These are phyloP conservation scores for Eclectus roratus DNA, from an alignment of 2,113 vertebrate species.

Conservation along the genomic window DNA sequence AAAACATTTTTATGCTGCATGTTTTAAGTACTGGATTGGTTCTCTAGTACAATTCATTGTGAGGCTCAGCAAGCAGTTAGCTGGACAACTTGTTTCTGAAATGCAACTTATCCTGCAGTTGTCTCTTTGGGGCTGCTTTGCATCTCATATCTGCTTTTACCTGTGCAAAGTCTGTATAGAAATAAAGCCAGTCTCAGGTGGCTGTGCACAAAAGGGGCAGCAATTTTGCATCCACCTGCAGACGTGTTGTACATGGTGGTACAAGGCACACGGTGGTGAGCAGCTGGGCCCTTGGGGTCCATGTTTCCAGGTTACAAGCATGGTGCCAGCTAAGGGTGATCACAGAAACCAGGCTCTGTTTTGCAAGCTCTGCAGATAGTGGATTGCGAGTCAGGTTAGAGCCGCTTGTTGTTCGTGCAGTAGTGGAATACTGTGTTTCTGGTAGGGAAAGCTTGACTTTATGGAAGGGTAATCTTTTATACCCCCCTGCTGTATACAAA, in stretches of 20 bases:
- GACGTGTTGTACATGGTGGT: background rate
- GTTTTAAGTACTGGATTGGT: background rate
- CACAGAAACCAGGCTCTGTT: fast-evolving
- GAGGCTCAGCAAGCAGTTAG: background rate
- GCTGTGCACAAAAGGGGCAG: background rate
- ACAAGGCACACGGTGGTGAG: fast-evolving
- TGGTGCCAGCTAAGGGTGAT: fast-evolving
- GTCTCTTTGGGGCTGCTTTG: background rate
- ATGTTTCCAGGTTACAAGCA: background rate
- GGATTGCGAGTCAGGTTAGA: background rate
- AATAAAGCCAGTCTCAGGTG: background rate
- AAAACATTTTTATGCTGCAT: background rate
- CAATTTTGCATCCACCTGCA: background rate
- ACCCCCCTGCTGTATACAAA: background rate
- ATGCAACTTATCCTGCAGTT: background rate
- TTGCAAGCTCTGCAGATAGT: background rate
- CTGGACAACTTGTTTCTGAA: background rate
- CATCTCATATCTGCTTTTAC: background rate
- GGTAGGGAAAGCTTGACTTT: background rate
- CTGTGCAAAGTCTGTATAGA: background rate
- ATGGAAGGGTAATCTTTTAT: background rate
- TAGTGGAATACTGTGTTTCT: fast-evolving
- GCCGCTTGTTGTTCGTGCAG: background rate
- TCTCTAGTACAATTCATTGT: fast-evolving
- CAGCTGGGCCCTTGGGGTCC: background rate